A percentile compares a stretch with the other conserved stretches of the same genome.
phyloP scores from a whole-genome alignment of 2,797 vertebrate species.

The Neosilurus hyrtlii region DNA sequence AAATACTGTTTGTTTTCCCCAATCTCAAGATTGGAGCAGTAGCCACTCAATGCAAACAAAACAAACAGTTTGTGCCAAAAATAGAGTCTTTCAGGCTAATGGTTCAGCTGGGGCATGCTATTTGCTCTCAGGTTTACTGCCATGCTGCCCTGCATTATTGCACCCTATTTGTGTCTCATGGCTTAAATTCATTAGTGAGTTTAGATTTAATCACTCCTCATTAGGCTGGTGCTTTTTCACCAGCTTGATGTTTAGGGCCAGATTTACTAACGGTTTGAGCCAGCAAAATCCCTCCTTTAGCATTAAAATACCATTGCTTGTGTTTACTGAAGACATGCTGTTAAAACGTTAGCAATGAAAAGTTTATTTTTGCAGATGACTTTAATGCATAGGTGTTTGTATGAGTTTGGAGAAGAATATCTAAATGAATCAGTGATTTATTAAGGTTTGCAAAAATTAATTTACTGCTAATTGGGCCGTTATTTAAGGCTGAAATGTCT shows the following conservation, averaged over 20 bases:
- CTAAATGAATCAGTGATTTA: no score
- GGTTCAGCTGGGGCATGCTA: conserved; percentile 45
- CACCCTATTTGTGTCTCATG: conserved; percentile 57
- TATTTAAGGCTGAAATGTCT: no score
- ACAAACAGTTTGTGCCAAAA: conserved; percentile 53
- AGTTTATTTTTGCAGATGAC: no score
- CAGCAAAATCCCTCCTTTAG: no score
- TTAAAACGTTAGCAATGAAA: no score
- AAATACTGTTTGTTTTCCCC: conserved; percentile 65
- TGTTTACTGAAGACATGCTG: no score
- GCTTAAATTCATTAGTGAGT: conserved; percentile 69
- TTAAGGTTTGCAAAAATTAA: no score
- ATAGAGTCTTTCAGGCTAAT: conserved; percentile 47
- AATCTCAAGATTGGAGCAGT: conserved; percentile 58
- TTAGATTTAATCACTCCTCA: conserved; percentile 73
- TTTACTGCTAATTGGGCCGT: no score
- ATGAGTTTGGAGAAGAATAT: no score
- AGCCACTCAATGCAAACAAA: conserved; percentile 66
- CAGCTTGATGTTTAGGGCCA: conserved; percentile 61
- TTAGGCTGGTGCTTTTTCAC: conserved; percentile 66
- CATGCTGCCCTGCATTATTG: conserved; percentile 59
- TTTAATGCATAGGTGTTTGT: no score
- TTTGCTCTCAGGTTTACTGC: conserved; percentile 51
- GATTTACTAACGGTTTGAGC: no score
- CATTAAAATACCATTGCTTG: no score